Conservation (phyloP, 2,113 vertebrate species). For the Micronycteris hirsuta region DNA sequence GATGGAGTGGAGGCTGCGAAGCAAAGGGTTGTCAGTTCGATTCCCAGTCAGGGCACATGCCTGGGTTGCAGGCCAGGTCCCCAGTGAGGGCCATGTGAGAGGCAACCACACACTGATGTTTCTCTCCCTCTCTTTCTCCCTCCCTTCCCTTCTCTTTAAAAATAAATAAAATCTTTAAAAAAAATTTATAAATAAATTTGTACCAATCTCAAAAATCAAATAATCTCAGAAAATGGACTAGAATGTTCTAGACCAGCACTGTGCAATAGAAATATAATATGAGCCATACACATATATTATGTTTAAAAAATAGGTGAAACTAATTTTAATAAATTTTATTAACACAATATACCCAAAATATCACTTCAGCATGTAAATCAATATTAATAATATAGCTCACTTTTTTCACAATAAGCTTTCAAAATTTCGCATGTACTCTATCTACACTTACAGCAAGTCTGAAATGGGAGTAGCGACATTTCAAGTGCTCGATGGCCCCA, state of each 20-base stretch:
- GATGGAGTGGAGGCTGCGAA: too few relatives aligned
- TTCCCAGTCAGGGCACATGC: too few relatives aligned
- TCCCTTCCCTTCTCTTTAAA: too few relatives aligned
- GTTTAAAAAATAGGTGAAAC: neutral
- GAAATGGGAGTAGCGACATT: neutral
- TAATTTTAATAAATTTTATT: neutral
- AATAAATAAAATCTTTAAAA: neutral
- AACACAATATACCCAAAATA: neutral
- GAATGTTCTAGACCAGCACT: neutral
- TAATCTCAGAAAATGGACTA: neutral
- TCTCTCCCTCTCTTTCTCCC: too few relatives aligned
- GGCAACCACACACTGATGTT: too few relatives aligned
- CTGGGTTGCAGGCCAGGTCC: too few relatives aligned
- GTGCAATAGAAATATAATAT: neutral
- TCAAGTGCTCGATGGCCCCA: neutral
- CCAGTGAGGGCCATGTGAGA: too few relatives aligned
- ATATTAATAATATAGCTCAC: neutral
- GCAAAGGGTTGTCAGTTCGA: too few relatives aligned
- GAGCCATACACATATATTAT: neutral
- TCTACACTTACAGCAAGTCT: neutral
- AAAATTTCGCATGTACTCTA: neutral
- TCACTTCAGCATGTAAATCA: neutral
- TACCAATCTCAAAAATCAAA: neutral
- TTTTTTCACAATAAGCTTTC: neutral
- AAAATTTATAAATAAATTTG: neutral